Percentiles rank a stretch among this genome's conserved stretches.
These are phyloP conservation scores for Ennomos quercinarius DNA, from an alignment of 2,888 invertebrate species.

Conservation along the genomic window DNA sequence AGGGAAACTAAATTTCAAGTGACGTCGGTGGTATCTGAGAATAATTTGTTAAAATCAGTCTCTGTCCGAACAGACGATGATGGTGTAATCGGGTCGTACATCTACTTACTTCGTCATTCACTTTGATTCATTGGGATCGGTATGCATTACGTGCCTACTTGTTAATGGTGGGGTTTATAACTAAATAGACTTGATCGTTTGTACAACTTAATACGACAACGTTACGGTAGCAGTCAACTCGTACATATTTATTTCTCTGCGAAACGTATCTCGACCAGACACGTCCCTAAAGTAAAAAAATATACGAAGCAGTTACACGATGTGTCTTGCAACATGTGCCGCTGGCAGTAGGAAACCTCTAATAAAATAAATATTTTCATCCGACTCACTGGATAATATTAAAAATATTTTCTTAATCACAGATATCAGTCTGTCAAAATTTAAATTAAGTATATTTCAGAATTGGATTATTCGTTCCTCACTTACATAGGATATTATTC, in stretches of 20 bases:
- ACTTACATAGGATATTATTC: conserved; percentile 79
- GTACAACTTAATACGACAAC: conserved; percentile 59
- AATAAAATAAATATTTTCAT: conserved; percentile 84
- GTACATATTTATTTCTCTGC: conserved; percentile 48
- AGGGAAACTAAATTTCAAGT: conserved; percentile 68
- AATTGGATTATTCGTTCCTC: conserved; percentile 81
- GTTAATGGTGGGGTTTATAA: conserved; percentile 64
- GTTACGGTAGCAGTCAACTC: conserved; percentile 53
- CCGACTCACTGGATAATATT: conserved; percentile 85
- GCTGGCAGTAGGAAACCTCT: conserved; percentile 81
- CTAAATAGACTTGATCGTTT: conserved; percentile 70
- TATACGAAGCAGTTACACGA: conserved; percentile 68
- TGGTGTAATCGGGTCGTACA: conserved; percentile 44
- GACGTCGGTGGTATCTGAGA: conserved; percentile 80
- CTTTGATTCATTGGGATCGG: conserved; percentile 54
- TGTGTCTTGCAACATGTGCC: conserved; percentile 69
- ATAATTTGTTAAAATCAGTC: conserved; percentile 68
- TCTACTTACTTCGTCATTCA: conserved; percentile 43
- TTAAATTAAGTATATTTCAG: conserved; percentile 86
- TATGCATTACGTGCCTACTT: conserved; percentile 47
- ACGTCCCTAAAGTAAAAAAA: conserved; percentile 68
- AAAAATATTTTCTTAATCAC: conserved; percentile 86
- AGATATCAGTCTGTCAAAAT: conserved; percentile 86
- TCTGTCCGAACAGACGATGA: conserved; percentile 57
- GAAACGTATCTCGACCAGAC: conserved; percentile 56